Percentiles rank a stretch among this genome's conserved stretches.
Evolutionary conservation across 2,888 invertebrate genomes (phyloP).

Genomic region (Trichacis sp.): DNA sequence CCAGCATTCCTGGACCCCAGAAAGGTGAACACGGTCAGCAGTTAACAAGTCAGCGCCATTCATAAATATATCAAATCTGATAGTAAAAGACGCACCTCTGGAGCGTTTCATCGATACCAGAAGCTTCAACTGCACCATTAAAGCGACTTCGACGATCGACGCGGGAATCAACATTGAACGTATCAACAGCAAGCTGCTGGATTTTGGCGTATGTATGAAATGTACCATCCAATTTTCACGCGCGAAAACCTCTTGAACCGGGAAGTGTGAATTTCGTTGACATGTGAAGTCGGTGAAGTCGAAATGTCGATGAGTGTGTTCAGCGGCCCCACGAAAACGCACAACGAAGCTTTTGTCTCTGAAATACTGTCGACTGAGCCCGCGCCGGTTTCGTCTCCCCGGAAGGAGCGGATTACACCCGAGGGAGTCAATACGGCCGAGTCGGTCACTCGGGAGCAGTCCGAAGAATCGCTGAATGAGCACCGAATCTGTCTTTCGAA

Average conservation of each 20-base stretch:
- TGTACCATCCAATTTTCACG: not conserved
- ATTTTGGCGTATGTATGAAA: conserved; percentile 19
- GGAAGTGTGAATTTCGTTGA: no score
- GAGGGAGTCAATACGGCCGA: conserved; percentile 14
- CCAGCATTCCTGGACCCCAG: no score
- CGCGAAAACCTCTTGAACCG: no score
- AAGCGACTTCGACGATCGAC: conserved; percentile 22
- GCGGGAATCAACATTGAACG: conserved; percentile 10
- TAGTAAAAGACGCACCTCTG: no score
- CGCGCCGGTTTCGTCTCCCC: not conserved
- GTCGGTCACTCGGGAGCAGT: not conserved
- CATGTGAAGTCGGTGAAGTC: not conserved
- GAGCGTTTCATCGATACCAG: no score
- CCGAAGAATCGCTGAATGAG: conserved; percentile 5
- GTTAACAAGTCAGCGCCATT: no score
- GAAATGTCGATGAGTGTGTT: conserved; percentile 1
- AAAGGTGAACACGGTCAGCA: no score
- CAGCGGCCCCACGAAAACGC: no score
- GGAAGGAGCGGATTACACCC: conserved; percentile 9
- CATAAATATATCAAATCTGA: no score
- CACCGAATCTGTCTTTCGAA: conserved; percentile 11
- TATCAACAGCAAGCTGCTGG: conserved; percentile 7
- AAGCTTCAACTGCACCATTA: conserved; percentile 40
- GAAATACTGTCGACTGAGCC: not conserved
- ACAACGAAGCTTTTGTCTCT: not conserved